Evolutionary conservation across 2,113 vertebrate species (phyloP), one percentile per base, ranked within the genome.

Genomic region (Dipodomys stephensi): DNA sequence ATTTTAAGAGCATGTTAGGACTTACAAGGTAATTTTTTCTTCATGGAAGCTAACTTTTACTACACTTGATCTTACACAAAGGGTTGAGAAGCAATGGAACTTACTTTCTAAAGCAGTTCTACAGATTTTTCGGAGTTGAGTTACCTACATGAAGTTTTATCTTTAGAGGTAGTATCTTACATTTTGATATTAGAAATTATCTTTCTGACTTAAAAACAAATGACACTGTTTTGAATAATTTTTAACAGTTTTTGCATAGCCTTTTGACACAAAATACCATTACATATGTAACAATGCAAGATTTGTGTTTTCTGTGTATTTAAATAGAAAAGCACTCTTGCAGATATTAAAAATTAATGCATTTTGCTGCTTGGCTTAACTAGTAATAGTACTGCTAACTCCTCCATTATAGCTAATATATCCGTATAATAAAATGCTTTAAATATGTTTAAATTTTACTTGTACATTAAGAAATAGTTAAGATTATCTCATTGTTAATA

Each of bases 101-200:
- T 88, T 25, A 83, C 0, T 78, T 87, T 88, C 83, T 84, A 85
- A 96, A 87, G 77, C 60, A 49, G n/a, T 74, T 82, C 60, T 23
- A 88, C 6, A 64, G 6, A 82, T 74, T 92, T 91, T n/a, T 90
- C 64, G 80, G 16, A 84, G 64, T 83, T 93, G n/a, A 68, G 18
- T 87, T 94, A 67, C 4, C 13, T 79, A 15, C 27, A 27, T 83
- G 80, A 95, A 93, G 18, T 76, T 78, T 91, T 22, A 64, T 83
- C 11, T 82, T 88, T 72, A 71, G 27, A 68, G 71, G 28, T 27
- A 93, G 10, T 64, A 76, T 13, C 86, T 88, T 87, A 32, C 79
- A 39, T 82, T 76, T 82, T 91, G 46, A 57, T 74, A 79, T 49
- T 49, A 49, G 49, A 49, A 49, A 49, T 49, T 49, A 49, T 49